Base-by-base conservation (phyloP, 2,797 vertebrate species). In the Psittacula derbiana region DNA sequence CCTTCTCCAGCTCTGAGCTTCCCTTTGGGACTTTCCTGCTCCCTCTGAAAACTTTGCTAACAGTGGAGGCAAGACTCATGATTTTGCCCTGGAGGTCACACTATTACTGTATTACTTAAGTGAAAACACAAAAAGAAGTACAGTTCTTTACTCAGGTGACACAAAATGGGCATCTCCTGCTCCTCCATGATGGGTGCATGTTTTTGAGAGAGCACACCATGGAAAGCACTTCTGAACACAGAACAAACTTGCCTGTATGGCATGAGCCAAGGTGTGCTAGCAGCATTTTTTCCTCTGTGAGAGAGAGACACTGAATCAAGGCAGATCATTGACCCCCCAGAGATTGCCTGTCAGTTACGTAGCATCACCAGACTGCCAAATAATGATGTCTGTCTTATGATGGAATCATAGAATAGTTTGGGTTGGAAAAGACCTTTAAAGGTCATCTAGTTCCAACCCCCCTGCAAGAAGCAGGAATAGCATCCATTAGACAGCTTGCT, bases 161-260 rank as follows among this genome's bases (percentile, higher is more conserved):
- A 27, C 2, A 57, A 76, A 83, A 60, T 46, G 41, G 67, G 20
- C 44, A 10, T 82, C 11, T 79, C 19, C 16, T 80, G 21, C 25
- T 74, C 9, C 16, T 62, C 23, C 12, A 2, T 78, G n/a, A 31
- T 38, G 30, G 7, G 7, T 12, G 7, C 0, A 0, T 47, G 2
- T 43, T 8, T 57, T 76, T 57, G 49, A 75, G 61, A 66, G 47
- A 49, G 24, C 7, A 11, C 14, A 31, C 3, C 15, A 28, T 23
- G 19, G 28, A 41, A 75, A 28, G 2, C 8, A 12, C 21, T 78
- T 90, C 14, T 62, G 44, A 44, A 41, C 4, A 44, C 19, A 75
- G 55, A 46, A 89, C 41, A 60, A 67, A 23, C 27, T 79, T 71
- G 18, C 16, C 24, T 11, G 25, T 62, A 11, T 3, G 8, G 3